Conservation (phyloP, 2,113 vertebrate genomes). For the Chaetodon trifascialis region DNA sequence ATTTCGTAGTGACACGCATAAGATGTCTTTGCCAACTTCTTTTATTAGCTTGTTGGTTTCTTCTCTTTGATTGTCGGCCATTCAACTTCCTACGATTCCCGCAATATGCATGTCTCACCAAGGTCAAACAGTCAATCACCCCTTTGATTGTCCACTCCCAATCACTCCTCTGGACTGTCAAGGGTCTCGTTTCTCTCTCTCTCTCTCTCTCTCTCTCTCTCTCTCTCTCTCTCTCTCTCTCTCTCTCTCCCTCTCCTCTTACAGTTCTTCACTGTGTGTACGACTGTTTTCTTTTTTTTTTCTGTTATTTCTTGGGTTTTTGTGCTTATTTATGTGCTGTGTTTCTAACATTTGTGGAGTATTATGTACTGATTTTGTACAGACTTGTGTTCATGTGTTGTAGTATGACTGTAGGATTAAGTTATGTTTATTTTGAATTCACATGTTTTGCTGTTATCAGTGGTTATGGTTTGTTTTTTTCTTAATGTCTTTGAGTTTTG, state of each 20-base stretch:
- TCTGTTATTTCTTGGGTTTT: constrained; percentile 13
- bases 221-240: background rate
- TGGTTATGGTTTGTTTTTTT: constrained; percentile 30
- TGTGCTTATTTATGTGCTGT: constrained; percentile 25
- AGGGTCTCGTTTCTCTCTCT: constrained; percentile 44
- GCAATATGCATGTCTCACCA: constrained; percentile 73
- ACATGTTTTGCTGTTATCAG: constrained; percentile 55
- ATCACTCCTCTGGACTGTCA: constrained; percentile 56
- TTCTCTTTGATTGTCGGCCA: constrained; percentile 64
- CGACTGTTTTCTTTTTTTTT: constrained; percentile 7
- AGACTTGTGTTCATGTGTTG: constrained; percentile 25
- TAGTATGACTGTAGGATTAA: constrained; percentile 41
- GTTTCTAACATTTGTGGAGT: constrained; percentile 50
- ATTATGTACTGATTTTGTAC: constrained; percentile 28
- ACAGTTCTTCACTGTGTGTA: constrained; percentile 13
- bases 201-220: background rate
- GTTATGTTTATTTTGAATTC: constrained; percentile 41
- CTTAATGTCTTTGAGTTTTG: constrained; percentile 53
- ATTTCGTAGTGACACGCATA: constrained; percentile 52
- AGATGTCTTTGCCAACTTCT: constrained; percentile 62
- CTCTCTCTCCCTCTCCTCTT: constrained; percentile 26
- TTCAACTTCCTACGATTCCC: constrained; percentile 64
- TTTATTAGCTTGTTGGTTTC: constrained; percentile 44
- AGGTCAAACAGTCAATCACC: constrained; percentile 71
- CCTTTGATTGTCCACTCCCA: constrained; percentile 57